Evolutionary conservation across 2,113 vertebrate genomes (phyloP), one percentile per base, ranked within the genome.

Genomic region (Proteles cristata): DNA sequence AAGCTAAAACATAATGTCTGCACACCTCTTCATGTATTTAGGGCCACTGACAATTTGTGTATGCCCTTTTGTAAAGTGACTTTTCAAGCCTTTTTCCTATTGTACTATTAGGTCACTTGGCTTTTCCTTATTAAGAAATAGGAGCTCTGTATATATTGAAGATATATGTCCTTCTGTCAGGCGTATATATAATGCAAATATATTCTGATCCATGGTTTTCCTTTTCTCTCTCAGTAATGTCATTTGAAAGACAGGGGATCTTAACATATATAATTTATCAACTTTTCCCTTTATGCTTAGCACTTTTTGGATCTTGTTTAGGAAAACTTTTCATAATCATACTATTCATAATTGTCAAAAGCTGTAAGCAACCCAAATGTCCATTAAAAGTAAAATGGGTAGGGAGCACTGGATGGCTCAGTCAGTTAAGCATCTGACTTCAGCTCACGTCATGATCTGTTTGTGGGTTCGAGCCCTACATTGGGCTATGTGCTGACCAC

Each of bases 161-260:
- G n/a, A 63, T 43, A 73, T 48, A 7, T 79, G 15, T 68, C 11
- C 23, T 71, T 85, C 73, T 35, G 25, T 39, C 21, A 83, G 11
- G 74, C 33, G 28, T 5, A 63, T 23, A 26, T 48, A 45, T 77
- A 50, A 50, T 61, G 23, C 12, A 79, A 69, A 55, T 73, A 73
- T 55, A 9, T 80, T 87, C 17, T 50, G 53, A 11, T 88, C 15
- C 61, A 31, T 80, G 3, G 21, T 5, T 53, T 90, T 33, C 33
- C 2, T 90, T 96, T 98, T 76, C n/a, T 95, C 4, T 84, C 45
- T 85, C 26, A 66, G 58, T 2, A 1, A 4, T 85, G 23, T 74
- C 45, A 90, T 95, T 74, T 74, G 21, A 89, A 96, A 88, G 61
- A 85, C 11, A 89, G 12, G 61, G n/a, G 53, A 58, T 88, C 83